Conservation (phyloP, 2,797 vertebrate genomes). For the Xiphophorus birchmanni region DNA sequence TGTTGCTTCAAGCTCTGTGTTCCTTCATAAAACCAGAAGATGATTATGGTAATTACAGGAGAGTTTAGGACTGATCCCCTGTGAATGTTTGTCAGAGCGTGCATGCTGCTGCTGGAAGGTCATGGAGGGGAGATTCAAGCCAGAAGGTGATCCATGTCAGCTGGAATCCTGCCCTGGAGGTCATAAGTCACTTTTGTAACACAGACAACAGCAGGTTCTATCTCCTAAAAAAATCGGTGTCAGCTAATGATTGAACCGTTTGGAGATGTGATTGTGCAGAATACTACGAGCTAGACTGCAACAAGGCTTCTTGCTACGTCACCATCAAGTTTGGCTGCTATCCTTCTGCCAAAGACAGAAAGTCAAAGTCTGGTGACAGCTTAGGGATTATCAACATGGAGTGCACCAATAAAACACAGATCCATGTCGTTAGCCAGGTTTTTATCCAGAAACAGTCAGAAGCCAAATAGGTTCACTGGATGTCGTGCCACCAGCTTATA, state of each 20-base stretch:
- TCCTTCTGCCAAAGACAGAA: neutral
- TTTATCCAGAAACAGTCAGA: neutral
- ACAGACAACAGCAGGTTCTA: neutral
- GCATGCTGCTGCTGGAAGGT: neutral
- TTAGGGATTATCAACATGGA: neutral
- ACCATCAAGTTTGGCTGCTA: neutral
- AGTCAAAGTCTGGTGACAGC: neutral
- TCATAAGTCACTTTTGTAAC: neutral
- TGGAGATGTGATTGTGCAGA: neutral
- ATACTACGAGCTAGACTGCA: neutral
- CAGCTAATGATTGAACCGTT: neutral
- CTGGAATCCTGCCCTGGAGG: neutral
- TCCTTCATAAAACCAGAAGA: neutral
- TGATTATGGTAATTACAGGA: slow-evolving; percentile 4
- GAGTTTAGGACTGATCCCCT: neutral
- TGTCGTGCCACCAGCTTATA: neutral
- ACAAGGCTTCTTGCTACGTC: neutral
- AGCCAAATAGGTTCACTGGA: neutral
- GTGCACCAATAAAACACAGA: neutral
- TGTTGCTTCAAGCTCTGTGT: neutral
- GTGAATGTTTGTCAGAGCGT: neutral
- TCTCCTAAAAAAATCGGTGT: neutral
- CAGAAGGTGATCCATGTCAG: neutral
- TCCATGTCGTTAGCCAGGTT: neutral
- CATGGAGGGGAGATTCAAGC: neutral